A percentile compares a stretch with the other conserved stretches of the same genome.
Evolutionary conservation across 2,797 vertebrate genomes (phyloP).

Genomic region (Lateolabrax maculatus): DNA sequence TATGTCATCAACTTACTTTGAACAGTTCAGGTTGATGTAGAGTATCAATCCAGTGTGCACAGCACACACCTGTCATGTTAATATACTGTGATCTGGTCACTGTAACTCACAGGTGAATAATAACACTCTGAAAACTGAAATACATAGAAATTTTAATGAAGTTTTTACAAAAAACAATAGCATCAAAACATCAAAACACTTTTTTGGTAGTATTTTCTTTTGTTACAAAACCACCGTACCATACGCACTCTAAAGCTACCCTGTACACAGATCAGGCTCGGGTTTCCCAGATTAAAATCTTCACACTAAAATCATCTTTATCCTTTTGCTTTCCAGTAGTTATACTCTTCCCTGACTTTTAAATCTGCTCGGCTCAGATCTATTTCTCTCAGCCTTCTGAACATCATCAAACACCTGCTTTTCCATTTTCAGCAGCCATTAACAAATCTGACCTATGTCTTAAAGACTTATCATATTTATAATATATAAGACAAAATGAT

Average conservation of each 20-base stretch:
- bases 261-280: conserved; percentile 80
- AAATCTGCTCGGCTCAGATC: conserved; percentile 18
- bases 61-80: background rate
- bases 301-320: conserved; percentile 46
- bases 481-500: conserved; percentile 33
- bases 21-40: background rate
- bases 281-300: conserved; percentile 43
- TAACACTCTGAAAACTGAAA: conserved; percentile 76
- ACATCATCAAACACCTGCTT: conserved; percentile 6
- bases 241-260: conserved; percentile 81
- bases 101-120: conserved; percentile 29
- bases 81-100: background rate
- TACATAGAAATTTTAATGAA: conserved; percentile 98
- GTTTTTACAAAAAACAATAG: conserved; percentile 92
- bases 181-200: conserved; percentile 93
- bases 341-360: background rate
- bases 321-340: background rate
- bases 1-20: background rate
- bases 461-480: background rate
- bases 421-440: conserved; percentile 3
- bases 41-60: background rate
- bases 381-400: conserved; percentile 1
- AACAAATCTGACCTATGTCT: conserved; percentile 13
- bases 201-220: conserved; percentile 85
- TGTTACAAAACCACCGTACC: conserved; percentile 87